Base-by-base conservation (phyloP, 2,113 vertebrate species). In the Castor canadensis region DNA sequence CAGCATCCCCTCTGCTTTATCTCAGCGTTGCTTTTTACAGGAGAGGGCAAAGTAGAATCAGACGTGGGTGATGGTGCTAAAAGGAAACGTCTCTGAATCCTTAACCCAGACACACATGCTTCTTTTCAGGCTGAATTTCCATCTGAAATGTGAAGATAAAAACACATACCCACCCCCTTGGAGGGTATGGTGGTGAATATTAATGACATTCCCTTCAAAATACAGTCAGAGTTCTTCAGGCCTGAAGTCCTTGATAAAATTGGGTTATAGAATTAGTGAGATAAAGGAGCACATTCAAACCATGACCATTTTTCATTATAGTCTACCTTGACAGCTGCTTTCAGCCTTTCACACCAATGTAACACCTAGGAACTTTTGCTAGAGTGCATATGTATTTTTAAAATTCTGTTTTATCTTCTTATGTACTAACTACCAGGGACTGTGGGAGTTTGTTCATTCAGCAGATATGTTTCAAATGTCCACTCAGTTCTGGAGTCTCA, bases 251-350 rank as follows among this genome's bases (percentile, higher is more conserved):
- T 95, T 81, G 72, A 94, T 91, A 96, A 94, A 84, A 82, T 24
- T 87, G 62, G 82, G 92, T 93, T 95, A 92, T 54, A 87, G 85
- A 97, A 89, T 92, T 94, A 94, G 72, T 82, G 86, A 95, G 93
- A 95, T 97, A 95, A 96, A 97, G 88, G 62, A 69, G 54, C 83
- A 83, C 66, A 56, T 58, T 69, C 91, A 83, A 83, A 83, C 62
- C 82, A 79, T 76, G 92, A 60, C 81, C 69, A 43, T 95, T 95
- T 96, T 81, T 95, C 95, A 95, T 95, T 93, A 83, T 26, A 91
- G 62, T 72, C n/a, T n/a, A 72, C 35, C 92, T 80, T 86, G 92
- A 96, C 66, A 94, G 58, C 77, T 49, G 79, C 52, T 54, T 45
- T 87, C 66, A 94, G 83, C 85, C 45, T 88, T 19, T 66, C n/a